Base-by-base conservation (phyloP, 1,140 invertebrate genomes). In the Helicoverpa armigera region DNA sequence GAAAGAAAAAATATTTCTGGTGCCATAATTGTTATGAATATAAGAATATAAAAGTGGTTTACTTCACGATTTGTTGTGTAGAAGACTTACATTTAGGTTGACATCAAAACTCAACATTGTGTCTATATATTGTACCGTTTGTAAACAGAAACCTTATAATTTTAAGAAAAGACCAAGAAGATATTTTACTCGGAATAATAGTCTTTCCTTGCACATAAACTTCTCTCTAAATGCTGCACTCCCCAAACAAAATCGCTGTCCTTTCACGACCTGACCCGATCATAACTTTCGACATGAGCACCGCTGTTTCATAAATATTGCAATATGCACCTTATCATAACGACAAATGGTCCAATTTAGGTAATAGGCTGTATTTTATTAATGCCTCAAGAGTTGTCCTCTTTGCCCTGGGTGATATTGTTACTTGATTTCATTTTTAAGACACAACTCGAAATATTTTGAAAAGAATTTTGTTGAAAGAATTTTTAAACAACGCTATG, bases 241-340 rank as follows among this genome's bases (percentile, higher is more conserved):
- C 9, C 14, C 16, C 10, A 58, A 58, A 23, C 56, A 10, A 61
- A 61, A 61, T 14, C 58, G 58, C 58, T 61, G 11, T 3, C 58
- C 16, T 61, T 61, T 61, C 58, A 18, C 58, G 10, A 61, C 58
- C 23, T 61, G 58, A 60, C 58, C 58, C 58, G 12, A 29, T 13
- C 58, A 60, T 60, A 31, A 61, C 58, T 14, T 23, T 29, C 58
- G 13, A 61, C 58, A 61, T 61, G 58, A 61, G 58, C 58, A 31
- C 58, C 58, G 23, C 29, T 13, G 18, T 61, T 31, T 13, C 58
- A 61, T 61, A 61, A 61, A 31, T 61, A 61, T 61, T 61, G 58
- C 58, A 61, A 61, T 61, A 61, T 61, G 58, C 23, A 61, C 58
- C 58, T 61, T 61, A 61, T 29, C 58, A 29, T 61, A 31, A 61